Evolutionary conservation across 2,797 vertebrate species (phyloP), one percentile per base, ranked within the genome.

Genomic region (Gephyroberyx darwinii): DNA sequence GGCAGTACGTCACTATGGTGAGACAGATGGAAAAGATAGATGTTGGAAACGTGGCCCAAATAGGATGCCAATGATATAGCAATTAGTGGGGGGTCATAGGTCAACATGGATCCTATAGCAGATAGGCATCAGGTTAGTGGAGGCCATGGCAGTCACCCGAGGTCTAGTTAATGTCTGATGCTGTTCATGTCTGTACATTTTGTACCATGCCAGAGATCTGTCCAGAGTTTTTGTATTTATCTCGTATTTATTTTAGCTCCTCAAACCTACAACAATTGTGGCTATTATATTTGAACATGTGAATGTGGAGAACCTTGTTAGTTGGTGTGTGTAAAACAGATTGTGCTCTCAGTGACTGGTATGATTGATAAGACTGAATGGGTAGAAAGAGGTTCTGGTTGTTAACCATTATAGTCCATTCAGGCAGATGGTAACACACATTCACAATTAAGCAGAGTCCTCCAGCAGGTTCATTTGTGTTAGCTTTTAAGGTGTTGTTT

Each of bases 401-500:
- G 26, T 35, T 50, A 43, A 22, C 65, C 65, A 30, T 82, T 77
- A 81, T 79, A 66, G 55, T 66, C 43, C 73, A 51, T 74, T 65
- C 65, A 80, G 59, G 70, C 65, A 65, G 70, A 88, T 73, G 55
- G 39, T 26, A 50, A 16, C 45, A 22, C 30, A 35, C 56, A 75
- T 70, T 82, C 43, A 26, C 30, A 83, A 80, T 81, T 85, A 85
- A 69, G 70, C 13, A 1, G 14, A 74, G 47, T 75, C 69, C 71
- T 80, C 77, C 35, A 77, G 77, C 74, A 76, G 55, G 69, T 64
- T 76, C 43, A 52, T 71, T 79, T 79, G 37, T 82, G 62, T 77
- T 65, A 61, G 60, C 60, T 59, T 78, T 77, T 59, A 74, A 78
- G 59, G 81, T 83, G 64, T 84, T 83, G 72, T 81, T 72, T 63